Conservation (phyloP, 2,113 vertebrate species). For the Chaetura pelagica region DNA sequence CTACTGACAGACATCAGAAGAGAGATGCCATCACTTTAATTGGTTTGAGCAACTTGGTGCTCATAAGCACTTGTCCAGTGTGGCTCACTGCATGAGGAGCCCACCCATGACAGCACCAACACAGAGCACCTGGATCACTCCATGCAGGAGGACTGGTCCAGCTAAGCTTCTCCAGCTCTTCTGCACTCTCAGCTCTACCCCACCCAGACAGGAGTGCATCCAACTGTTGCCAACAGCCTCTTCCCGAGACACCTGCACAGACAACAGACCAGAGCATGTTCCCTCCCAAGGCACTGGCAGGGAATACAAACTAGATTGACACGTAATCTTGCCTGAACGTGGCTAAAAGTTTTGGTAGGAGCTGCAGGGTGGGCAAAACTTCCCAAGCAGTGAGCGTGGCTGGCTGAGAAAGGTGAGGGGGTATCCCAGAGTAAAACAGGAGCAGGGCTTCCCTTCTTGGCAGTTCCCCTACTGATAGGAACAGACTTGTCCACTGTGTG, state of each 20-base stretch:
- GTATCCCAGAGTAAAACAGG: neutral
- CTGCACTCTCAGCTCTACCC: neutral
- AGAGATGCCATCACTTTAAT: neutral
- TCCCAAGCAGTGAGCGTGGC: neutral
- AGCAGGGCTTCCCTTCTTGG: neutral
- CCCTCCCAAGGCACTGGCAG: fast-evolving
- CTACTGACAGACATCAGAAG: neutral
- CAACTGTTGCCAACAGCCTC: neutral
- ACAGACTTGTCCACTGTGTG: fast-evolving
- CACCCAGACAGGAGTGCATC: neutral
- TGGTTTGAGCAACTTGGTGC: neutral
- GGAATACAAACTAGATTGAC: fast-evolving
- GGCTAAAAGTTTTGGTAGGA: neutral
- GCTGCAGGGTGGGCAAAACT: neutral
- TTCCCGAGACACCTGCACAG: fast-evolving
- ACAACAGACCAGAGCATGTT: fast-evolving
- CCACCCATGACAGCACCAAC: neutral
- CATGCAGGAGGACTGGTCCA: neutral
- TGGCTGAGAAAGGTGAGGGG: fast-evolving
- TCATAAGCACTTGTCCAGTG: fast-evolving
- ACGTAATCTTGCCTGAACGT: fast-evolving
- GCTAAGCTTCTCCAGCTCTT: neutral
- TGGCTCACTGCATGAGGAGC: neutral
- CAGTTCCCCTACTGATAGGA: neutral
- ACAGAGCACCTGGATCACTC: neutral